A percentile compares a stretch with the other conserved stretches of the same genome.
These are phyloP conservation scores for Mareca penelope DNA, from an alignment of 2,797 vertebrate genomes.

Conservation along the genomic window DNA sequence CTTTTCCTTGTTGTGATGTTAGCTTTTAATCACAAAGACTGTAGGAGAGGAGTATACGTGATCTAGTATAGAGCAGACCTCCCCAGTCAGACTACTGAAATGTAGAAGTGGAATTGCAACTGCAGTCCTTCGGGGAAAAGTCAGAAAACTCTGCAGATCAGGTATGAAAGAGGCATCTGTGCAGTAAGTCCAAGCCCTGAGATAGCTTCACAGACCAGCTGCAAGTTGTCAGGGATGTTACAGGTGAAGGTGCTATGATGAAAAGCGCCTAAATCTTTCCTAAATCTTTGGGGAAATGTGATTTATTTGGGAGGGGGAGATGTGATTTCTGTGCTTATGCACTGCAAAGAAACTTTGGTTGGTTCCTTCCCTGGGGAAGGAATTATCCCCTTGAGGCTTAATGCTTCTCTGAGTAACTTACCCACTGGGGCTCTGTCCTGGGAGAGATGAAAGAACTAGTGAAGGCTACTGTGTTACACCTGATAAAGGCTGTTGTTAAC, in stretches of 20 bases:
- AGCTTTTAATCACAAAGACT: background rate
- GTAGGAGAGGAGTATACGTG: background rate
- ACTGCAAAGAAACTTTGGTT: background rate
- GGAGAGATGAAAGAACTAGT: background rate
- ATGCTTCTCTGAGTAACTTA: background rate
- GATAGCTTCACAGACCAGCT: background rate
- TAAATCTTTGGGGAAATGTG: background rate
- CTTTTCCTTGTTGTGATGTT: background rate
- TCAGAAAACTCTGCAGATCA: background rate
- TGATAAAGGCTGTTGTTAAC: slow-evolving; percentile 31
- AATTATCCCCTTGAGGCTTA: background rate
- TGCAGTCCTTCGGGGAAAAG: background rate
- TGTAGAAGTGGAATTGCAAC: background rate
- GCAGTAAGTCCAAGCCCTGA: background rate
- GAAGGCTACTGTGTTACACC: slow-evolving; percentile 5
- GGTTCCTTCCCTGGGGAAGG: background rate
- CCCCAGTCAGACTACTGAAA: background rate
- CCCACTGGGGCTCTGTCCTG: background rate
- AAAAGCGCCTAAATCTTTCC: background rate
- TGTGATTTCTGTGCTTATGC: background rate
- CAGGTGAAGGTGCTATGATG: background rate
- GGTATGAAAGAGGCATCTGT: background rate
- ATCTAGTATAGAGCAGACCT: background rate
- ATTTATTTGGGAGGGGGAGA: background rate
- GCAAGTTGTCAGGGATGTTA: background rate